A percentile compares a stretch with the other conserved stretches of the same genome.
Conservation (phyloP, 2,113 vertebrate species). For the Marmota monax region DNA sequence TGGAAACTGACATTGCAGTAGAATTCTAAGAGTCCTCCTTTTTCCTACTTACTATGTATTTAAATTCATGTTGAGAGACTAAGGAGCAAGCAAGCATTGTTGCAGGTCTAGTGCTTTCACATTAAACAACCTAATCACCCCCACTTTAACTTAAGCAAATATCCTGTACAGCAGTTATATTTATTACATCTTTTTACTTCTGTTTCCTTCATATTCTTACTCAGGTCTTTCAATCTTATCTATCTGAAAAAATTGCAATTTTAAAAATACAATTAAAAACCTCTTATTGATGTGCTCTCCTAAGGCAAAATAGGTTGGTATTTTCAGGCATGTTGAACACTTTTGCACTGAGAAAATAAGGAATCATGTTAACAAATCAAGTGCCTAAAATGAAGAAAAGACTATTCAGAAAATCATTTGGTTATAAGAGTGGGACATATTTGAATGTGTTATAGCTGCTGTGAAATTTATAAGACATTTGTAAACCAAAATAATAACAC, state of each 20-base stretch:
- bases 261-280: not conserved
- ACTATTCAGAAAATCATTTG: not conserved
- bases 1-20: not conserved
- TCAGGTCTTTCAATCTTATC: not conserved
- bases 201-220: not conserved
- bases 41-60: not conserved
- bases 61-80: not conserved
- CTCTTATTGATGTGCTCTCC: not conserved
- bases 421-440: not conserved
- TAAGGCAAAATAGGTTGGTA: not conserved
- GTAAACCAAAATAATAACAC: constrained; percentile 36
- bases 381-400: not conserved
- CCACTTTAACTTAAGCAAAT: constrained; percentile 33
- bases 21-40: not conserved
- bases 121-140: not conserved
- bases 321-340: not conserved
- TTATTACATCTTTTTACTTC: not conserved
- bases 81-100: not conserved
- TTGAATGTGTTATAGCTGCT: not conserved
- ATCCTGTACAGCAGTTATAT: not conserved
- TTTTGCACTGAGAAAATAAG: not conserved
- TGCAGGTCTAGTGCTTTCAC: not conserved
- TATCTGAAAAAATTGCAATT: not conserved
- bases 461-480: constrained; percentile 7
- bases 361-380: not conserved